Evolutionary conservation across 2,797 vertebrate species (phyloP), one percentile per base, ranked within the genome.

Genomic region (Rhodeus uyekii): DNA sequence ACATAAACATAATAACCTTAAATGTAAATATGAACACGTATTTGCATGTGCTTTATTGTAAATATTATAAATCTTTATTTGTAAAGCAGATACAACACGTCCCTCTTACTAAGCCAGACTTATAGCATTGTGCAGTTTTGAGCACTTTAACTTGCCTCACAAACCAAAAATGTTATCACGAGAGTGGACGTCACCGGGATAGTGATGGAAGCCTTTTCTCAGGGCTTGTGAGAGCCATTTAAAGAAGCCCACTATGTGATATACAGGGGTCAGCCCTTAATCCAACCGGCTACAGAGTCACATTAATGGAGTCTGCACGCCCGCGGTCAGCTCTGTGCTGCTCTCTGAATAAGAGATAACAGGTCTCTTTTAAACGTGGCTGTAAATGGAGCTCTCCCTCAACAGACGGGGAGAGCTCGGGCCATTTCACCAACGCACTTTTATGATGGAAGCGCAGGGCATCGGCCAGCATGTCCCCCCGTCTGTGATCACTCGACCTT

Each of bases 301-400:
- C 46, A 29, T 77, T 84, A 88, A 87, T 85, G 82, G 73, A 85
- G 72, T 83, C 42, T 38, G 65, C 60, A 46, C 32, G 81, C 75
- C 82, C 6, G 64, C 46, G 68, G 69, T 73, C 73, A 82, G 80
- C 81, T 73, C 71, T 48, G 19, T 73, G 61, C 71, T 36, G 72
- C 75, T 78, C 84, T 83, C 65, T 76, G 74, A 87, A 84, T 76
- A 75, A 80, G 83, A 84, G 83, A 87, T 87, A 87, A 78, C 84
- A 38, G 81, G 82, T 76, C 82, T 85, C 65, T 78, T 74, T 85
- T 83, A 74, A 83, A 75, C 19, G n/a, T 12, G 68, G 64, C 46
- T 55, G 78, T 83, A 73, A 84, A 78, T 48, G 53, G 22, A 69
- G 75, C 67, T 75, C 79, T 60, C 77, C 27, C 58, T 29, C 60